These are phyloP conservation scores for Silurus aristotelis DNA, from an alignment of 2,797 vertebrate genomes.

Conservation along the genomic window DNA sequence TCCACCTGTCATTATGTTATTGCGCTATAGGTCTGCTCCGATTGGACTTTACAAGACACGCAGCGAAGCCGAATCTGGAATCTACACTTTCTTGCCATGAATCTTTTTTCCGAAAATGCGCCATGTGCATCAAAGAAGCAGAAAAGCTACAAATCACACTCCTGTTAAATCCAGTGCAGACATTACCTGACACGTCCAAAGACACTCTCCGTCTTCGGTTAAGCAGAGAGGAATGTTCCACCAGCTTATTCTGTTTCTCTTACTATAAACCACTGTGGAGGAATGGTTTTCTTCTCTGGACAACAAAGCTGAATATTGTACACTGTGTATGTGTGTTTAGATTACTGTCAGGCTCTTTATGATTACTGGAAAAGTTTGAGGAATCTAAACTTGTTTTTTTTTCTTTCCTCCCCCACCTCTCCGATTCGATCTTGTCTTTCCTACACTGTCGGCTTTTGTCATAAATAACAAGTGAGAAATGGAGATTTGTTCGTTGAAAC, in stretches of 20 bases:
- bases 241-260: slow-evolving; percentile 58
- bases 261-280: slow-evolving; percentile 57
- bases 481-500: neutral
- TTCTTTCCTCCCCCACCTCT: neutral
- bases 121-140: slow-evolving; percentile 43
- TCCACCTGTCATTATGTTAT: slow-evolving; percentile 18
- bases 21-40: neutral
- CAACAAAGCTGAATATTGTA: slow-evolving; percentile 61
- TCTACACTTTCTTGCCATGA: slow-evolving; percentile 3
- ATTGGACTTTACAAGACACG: slow-evolving; percentile 9
- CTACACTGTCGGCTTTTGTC: neutral
- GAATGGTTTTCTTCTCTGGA: slow-evolving; percentile 59
- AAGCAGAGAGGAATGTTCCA: slow-evolving; percentile 55
- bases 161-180: slow-evolving; percentile 45
- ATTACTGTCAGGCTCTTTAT: slow-evolving; percentile 57
- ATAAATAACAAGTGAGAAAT: slow-evolving; percentile 17
- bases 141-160: slow-evolving; percentile 46
- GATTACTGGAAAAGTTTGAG: slow-evolving; percentile 55
- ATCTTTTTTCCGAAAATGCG: slow-evolving; percentile 26
- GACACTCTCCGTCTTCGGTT: slow-evolving; percentile 50
- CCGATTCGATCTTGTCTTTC: slow-evolving; percentile 23
- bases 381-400: slow-evolving; percentile 47
- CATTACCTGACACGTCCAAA: slow-evolving; percentile 54
- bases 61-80: neutral
- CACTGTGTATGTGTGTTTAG: slow-evolving; percentile 59